Percentiles rank a stretch among this genome's conserved stretches.
These are phyloP conservation scores for Macquaria ambigua DNA, from an alignment of 2,113 vertebrate species.

Conservation along the genomic window DNA sequence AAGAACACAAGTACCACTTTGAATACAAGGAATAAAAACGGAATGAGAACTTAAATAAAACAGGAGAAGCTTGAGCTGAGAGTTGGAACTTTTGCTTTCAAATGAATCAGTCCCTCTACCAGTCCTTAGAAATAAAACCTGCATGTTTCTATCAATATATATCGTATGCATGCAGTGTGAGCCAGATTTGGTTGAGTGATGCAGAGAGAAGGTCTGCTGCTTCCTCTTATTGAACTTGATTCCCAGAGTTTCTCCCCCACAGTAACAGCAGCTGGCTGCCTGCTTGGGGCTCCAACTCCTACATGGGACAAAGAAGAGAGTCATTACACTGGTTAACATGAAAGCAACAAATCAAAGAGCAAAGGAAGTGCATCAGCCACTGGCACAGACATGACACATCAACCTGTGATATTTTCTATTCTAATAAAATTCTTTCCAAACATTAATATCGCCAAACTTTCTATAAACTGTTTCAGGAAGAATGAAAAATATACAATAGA, in stretches of 20 bases:
- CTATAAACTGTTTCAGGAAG: too few relatives aligned
- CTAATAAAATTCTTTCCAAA: too few relatives aligned
- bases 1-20: not conserved
- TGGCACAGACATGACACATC: not conserved
- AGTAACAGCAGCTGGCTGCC: slow-evolving; percentile 90
- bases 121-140: not conserved
- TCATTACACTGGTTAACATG: not conserved
- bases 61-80: not conserved
- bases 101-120: not conserved
- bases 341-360: not conserved
- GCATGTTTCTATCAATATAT: not conserved
- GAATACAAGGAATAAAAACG: not conserved
- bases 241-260: slow-evolving; percentile 84
- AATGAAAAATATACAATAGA: too few relatives aligned
- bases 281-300: slow-evolving; percentile 93
- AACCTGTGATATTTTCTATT: not conserved
- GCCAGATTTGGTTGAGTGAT: not conserved
- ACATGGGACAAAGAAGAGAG: not conserved
- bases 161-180: not conserved
- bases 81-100: not conserved
- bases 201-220: not conserved
- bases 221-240: not conserved
- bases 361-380: not conserved
- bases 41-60: not conserved
- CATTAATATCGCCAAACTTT: too few relatives aligned